Base-by-base conservation (phyloP, 2,113 vertebrate species). In the Myodes glareolus region DNA sequence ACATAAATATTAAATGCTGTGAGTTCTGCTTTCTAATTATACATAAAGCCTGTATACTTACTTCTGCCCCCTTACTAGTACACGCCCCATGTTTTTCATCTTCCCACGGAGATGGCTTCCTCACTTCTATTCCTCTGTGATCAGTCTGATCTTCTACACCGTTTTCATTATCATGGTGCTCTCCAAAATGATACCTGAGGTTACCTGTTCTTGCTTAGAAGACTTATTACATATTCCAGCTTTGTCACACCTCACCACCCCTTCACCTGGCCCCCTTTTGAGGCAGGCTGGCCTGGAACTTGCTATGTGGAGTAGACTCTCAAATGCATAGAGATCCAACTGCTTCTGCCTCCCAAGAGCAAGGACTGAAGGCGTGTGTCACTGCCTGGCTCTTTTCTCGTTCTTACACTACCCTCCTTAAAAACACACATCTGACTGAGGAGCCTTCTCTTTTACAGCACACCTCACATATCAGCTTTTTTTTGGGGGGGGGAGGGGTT, bases 1-100 rank as follows among this genome's bases (percentile, higher is more conserved):
- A 68, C 70, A 73, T 88, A 61, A 88, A 78, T 63, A 75, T 61
- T 90, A 45, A 96, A 50, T n/a, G 13, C 19, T 82, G 4, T 68
- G 63, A 55, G 45, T 76, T 70, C 68, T 42, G 82, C 85, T 92
- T 94, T 63, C 50, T 86, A 81, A 65, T 95, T 68, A 92, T 50
- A 95, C 85, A n/a, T 76, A 82, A 94, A 58, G 75, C 90, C 65
- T 90, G 55, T 80, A 61, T 45, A 31, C 23, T 91, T 45, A 25
- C 23, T 91, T 81, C 85, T 88, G 75, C 47, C 84, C 81, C 52
- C 36, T 86, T 52, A 31, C 29, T n/a, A 85, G 33, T 55, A 6
- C 19, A 91, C 80, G 93, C 29, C 76, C 47, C 23, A 21, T 58
- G 31, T 67, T 82, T 87, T 45, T 90, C 63, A 21, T 47, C 47